Evolutionary conservation across 1,140 invertebrate species (phyloP).

Genomic region (Liolophura sinensis): DNA sequence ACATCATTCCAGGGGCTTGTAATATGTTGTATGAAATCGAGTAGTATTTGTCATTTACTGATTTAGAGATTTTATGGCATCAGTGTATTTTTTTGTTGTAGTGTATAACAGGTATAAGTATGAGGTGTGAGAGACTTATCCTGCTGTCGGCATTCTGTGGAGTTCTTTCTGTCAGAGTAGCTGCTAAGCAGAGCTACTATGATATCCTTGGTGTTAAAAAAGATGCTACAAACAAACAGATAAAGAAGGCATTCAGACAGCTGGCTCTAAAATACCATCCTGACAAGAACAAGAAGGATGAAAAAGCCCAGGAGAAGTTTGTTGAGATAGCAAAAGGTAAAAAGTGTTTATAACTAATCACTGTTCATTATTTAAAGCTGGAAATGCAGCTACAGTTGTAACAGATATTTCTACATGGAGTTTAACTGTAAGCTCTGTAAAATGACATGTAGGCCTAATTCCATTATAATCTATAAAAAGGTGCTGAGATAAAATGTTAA

Average conservation of each 20-base stretch:
- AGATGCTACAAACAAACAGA: conserved; percentile 86
- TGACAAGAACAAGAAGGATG: conserved; percentile 88
- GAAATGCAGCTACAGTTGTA: neutral
- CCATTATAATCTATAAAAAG: no score
- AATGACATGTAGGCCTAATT: no score
- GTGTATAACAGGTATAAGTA: conserved; percentile 6
- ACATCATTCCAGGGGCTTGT: no score
- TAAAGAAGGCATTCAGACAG: conserved; percentile 87
- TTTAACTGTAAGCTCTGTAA: no score
- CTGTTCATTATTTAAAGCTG: neutral
- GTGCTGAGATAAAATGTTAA: neutral
- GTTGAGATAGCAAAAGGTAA: conserved; percentile 56
- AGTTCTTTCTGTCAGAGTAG: conserved; percentile 17
- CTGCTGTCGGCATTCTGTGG: conserved; percentile 29
- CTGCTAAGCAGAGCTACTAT: conserved; percentile 80
- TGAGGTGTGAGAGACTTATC: conserved; percentile 37
- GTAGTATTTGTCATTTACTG: no score
- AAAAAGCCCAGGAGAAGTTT: conserved; percentile 53
- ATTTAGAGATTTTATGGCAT: no score
- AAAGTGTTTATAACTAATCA: neutral
- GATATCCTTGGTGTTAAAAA: conserved; percentile 87
- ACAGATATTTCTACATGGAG: neutral
- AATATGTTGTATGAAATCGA: no score
- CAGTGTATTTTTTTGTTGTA: no score
- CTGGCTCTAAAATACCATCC: conserved; percentile 97